Conservation (phyloP, 2,888 invertebrate species). For the Elmis aenea region DNA sequence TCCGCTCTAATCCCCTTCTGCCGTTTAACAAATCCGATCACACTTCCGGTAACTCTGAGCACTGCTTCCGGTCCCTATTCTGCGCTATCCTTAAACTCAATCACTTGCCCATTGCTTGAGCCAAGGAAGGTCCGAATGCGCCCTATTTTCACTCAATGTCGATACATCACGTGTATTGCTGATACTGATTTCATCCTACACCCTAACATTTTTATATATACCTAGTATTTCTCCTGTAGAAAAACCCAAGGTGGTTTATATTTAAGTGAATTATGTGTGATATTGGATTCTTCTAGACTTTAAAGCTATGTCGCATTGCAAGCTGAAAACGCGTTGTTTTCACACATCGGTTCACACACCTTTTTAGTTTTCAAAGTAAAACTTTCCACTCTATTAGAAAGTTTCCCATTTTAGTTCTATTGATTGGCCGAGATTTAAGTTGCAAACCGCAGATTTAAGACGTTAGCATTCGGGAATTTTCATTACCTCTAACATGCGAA, state of each 20-base stretch:
- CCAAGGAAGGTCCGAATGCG: conserved; percentile 15
- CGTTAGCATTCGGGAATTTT: too few species aligned
- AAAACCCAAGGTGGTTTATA: conserved; percentile 8
- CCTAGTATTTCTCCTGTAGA: conserved; percentile 9
- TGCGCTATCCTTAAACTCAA: conserved; percentile 29
- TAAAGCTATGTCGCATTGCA: too few species aligned
- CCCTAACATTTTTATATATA: conserved; percentile 9
- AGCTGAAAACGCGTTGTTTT: too few species aligned
- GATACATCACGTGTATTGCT: conserved; percentile 19
- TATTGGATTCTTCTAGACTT: too few species aligned
- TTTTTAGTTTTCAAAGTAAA: too few species aligned
- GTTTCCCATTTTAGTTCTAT: too few species aligned
- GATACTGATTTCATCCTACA: conserved; percentile 15
- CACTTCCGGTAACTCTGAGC: conserved; percentile 39
- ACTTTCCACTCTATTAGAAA: too few species aligned
- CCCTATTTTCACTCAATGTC: conserved; percentile 13
- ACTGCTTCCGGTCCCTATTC: conserved; percentile 31
- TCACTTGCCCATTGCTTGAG: conserved; percentile 23
- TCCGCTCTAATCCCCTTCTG: conserved; percentile 40
- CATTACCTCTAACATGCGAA: too few species aligned
- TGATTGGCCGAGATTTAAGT: too few species aligned
- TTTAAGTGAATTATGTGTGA: too few species aligned
- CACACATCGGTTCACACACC: too few species aligned
- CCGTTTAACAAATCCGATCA: conserved; percentile 45
- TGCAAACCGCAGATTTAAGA: too few species aligned